These are phyloP conservation scores for Misgurnus anguillicaudatus DNA, from an alignment of 2,113 vertebrate species.

Conservation along the genomic window DNA sequence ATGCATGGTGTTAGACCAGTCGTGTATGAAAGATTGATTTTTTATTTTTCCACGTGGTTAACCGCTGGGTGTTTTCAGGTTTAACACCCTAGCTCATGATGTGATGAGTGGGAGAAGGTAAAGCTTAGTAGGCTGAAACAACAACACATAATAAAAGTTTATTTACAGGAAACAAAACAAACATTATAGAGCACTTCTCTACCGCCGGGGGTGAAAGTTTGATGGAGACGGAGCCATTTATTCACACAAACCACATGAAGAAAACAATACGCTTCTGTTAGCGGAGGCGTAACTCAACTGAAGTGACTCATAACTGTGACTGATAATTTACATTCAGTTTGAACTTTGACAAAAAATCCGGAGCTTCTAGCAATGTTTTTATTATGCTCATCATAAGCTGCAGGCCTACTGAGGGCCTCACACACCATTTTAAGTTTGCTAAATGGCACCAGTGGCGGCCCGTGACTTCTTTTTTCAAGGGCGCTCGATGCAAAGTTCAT, in stretches of 20 bases:
- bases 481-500: too few species aligned
- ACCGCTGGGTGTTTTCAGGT: not conserved
- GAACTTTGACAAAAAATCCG: too few species aligned
- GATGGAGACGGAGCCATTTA: conserved; percentile 7
- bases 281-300: too few species aligned
- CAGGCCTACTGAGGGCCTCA: too few species aligned
- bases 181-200: not conserved
- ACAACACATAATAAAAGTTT: not conserved
- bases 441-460: too few species aligned
- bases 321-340: too few species aligned
- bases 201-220: not conserved
- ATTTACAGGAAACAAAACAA: too few species aligned
- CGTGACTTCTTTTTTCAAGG: too few species aligned
- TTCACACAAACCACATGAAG: conserved; percentile 13
- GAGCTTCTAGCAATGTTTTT: too few species aligned
- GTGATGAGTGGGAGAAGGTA: not conserved
- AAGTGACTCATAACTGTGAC: too few species aligned
- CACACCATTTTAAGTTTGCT: too few species aligned
- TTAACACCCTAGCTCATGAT: not conserved
- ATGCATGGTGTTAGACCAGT: not conserved
- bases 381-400: too few species aligned
- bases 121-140: not conserved
- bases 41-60: conserved; percentile 6
- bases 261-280: conserved; percentile 13
- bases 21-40: not conserved